These are phyloP conservation scores for Limnephilus lunatus DNA, from an alignment of 2,888 invertebrate genomes.

Conservation along the genomic window DNA sequence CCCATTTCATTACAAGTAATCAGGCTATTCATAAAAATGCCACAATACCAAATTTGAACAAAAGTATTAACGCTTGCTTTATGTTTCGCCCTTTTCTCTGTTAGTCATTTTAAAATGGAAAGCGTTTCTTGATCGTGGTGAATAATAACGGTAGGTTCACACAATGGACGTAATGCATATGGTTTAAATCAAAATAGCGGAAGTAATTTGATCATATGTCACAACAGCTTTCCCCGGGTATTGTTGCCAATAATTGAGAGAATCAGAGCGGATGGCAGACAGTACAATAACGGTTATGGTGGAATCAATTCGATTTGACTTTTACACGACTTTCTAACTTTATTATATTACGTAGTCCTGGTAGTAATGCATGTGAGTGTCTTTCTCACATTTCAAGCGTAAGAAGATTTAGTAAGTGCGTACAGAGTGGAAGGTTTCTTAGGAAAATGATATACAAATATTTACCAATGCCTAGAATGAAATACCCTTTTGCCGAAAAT, in stretches of 20 bases:
- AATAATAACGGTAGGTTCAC: conserved; percentile 11
- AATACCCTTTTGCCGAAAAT: too few relatives aligned
- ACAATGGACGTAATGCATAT: background rate
- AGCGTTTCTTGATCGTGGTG: background rate
- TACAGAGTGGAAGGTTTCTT: background rate
- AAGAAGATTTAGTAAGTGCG: background rate
- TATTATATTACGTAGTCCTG: background rate
- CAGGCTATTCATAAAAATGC: background rate
- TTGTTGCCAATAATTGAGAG: background rate
- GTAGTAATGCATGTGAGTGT: background rate
- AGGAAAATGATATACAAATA: background rate
- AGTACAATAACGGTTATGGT: conserved; percentile 14
- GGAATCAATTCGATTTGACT: background rate
- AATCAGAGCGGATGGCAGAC: conserved; percentile 1
- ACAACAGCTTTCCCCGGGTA: conserved; percentile 21
- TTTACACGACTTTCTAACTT: background rate
- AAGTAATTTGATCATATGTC: conserved; percentile 17
- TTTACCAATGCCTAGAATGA: too few relatives aligned
- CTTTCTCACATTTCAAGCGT: background rate
- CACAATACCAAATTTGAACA: background rate
- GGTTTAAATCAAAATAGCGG: conserved; percentile 34
- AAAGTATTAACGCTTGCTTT: background rate
- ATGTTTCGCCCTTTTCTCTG: background rate
- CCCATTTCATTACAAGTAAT: background rate
- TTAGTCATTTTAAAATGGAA: background rate